Base-by-base conservation (phyloP, 23 tunicate species). In the Trididemnum clinides region DNA sequence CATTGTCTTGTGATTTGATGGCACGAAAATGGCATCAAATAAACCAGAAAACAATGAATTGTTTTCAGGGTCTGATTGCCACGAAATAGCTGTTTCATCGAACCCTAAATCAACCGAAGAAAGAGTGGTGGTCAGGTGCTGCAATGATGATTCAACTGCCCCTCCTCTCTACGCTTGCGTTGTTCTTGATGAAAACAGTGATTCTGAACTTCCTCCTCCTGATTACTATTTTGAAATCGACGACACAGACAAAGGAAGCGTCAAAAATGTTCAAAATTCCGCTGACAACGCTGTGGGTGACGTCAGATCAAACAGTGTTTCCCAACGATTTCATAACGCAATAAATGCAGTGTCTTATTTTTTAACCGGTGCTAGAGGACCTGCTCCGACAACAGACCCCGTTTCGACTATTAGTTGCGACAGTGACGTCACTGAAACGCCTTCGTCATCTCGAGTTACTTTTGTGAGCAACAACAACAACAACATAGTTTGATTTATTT, bases 101-200 rank as follows among this genome's bases (percentile, higher is more conserved):
- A 66, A 51, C 3, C 7, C 66, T 4, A 78, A 78, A 29, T 7
- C 66, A 51, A 33, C 34, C 19, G 83, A 34, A 78, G 83, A 78
- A 18, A 35, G 20, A 19, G 51, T 78, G 4, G 35, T 31, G 7
- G 83, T 78, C 26, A 34, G 18, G 21, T 78, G 83, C 66, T 78
- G 66, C 27, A 51, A 12, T 28, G 65, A 78, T 28, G 66, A 78
- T 5, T 51, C 65, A 4, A 30, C 27, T 7, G 65, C 65, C 21
- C 83, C 66, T 3, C 83, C 83, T 54, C 25, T 26, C 7, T 78
- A 78, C 32, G 25, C 83, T 78, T 78, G 83, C 66, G 83, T 78
- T 78, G 66, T 78, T 4, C 10, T 78, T 1, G 83, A 78, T 25
- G 28, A 78, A 1, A 35, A 37, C 12, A 2, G 6, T 6, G 76